phyloP scores from a whole-genome alignment of 2,888 invertebrate genomes.

The Epirrhoe tristata region DNA sequence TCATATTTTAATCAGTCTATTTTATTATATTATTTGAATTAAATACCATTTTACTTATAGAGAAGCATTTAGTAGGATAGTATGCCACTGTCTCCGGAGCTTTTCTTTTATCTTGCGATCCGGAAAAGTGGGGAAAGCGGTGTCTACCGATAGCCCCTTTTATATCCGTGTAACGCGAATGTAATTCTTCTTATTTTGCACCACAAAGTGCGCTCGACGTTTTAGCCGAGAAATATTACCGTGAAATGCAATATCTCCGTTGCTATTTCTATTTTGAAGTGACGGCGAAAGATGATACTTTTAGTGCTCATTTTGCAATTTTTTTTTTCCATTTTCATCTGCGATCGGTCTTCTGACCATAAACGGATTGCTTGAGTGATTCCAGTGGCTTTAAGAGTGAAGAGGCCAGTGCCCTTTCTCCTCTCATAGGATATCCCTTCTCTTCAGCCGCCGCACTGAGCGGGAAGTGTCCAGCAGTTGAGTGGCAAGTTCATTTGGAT shows the following conservation, averaged over 20 bases:
- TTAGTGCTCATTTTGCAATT: slow-evolving; percentile 2
- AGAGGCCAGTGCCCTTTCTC: no score
- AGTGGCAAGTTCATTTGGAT: no score
- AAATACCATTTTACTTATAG: background rate
- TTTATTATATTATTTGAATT: background rate
- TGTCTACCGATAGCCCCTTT: slow-evolving; percentile 64
- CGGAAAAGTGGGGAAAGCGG: slow-evolving; percentile 67
- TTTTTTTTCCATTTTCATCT: no score
- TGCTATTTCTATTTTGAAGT: slow-evolving; percentile 19
- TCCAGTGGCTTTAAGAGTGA: no score
- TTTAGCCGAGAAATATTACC: slow-evolving; percentile 24
- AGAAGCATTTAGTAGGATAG: background rate
- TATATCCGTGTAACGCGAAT: slow-evolving; percentile 66
- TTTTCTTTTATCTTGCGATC: slow-evolving; percentile 52
- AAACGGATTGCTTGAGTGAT: no score
- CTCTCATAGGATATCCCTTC: no score
- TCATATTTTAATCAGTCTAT: no score
- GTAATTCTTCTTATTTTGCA: slow-evolving; percentile 59
- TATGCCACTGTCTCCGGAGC: slow-evolving; percentile 8
- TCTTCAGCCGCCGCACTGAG: no score
- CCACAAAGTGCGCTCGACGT: slow-evolving; percentile 46
- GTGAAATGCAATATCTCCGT: slow-evolving; percentile 27
- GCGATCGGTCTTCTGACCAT: no score
- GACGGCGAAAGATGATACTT: slow-evolving; percentile 3
- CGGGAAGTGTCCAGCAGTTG: no score